A percentile compares a stretch with the other conserved stretches of the same genome.
phyloP scores from a whole-genome alignment of 2,888 invertebrate genomes.

The Volucella zonaria region DNA sequence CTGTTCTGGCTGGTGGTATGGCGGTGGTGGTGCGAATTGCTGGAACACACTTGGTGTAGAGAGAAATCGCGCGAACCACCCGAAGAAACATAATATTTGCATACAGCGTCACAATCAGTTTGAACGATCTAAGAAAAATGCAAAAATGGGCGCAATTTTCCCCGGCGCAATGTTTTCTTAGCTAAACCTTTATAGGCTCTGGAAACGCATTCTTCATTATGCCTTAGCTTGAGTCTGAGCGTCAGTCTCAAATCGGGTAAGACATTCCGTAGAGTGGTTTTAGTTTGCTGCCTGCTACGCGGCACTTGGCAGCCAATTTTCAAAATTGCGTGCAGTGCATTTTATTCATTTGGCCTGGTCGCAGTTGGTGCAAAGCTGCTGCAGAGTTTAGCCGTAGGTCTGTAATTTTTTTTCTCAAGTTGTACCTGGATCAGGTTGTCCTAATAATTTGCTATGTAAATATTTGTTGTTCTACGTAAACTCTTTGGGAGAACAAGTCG shows the following conservation, averaged over 20 bases:
- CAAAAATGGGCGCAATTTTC: slow-evolving; percentile 62
- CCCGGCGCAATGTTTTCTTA: slow-evolving; percentile 68
- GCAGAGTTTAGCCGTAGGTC: slow-evolving; percentile 45
- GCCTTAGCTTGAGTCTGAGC: neutral
- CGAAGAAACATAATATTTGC: slow-evolving; percentile 67
- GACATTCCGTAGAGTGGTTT: neutral
- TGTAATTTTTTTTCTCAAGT: slow-evolving; percentile 14
- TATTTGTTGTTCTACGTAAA: slow-evolving; percentile 74
- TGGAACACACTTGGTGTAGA: neutral
- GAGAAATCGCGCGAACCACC: neutral
- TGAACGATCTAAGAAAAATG: slow-evolving; percentile 67
- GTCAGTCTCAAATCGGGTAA: neutral
- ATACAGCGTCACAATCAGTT: slow-evolving; percentile 65
- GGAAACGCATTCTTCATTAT: slow-evolving; percentile 54
- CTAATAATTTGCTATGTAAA: slow-evolving; percentile 74
- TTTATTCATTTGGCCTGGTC: slow-evolving; percentile 33
- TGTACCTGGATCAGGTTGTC: slow-evolving; percentile 62
- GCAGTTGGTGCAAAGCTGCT: neutral
- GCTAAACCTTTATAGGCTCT: slow-evolving; percentile 65
- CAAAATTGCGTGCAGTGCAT: slow-evolving; percentile 62
- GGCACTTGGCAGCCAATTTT: slow-evolving; percentile 62
- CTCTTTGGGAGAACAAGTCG: slow-evolving; percentile 69
- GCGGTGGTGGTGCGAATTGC: slow-evolving; percentile 8
- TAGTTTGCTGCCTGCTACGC: slow-evolving; percentile 26
- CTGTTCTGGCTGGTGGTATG: neutral